A percentile compares a stretch with the other conserved stretches of the same genome.
These are phyloP conservation scores for Slavum lentiscoides DNA, from an alignment of 2,888 invertebrate species.

Conservation along the genomic window DNA sequence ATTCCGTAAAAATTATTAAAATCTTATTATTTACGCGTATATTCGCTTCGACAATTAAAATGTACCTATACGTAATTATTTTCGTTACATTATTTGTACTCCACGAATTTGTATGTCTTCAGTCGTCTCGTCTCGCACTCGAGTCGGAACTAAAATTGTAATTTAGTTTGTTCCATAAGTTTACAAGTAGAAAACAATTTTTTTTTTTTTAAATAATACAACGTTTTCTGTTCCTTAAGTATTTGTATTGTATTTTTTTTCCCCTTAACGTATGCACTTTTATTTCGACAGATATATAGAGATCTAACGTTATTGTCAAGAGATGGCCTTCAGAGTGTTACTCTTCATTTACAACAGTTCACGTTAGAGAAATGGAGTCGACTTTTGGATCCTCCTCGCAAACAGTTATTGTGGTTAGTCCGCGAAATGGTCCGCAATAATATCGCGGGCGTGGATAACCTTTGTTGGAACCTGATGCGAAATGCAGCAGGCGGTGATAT, in stretches of 20 bases:
- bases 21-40: too few relatives aligned
- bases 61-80: neutral
- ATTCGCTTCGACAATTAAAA: neutral
- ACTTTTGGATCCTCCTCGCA: constrained; percentile 78
- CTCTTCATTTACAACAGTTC: constrained; percentile 79
- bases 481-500: constrained; percentile 95
- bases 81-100: neutral
- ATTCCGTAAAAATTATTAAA: too few relatives aligned
- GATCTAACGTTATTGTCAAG: constrained; percentile 87
- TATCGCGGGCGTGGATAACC: constrained; percentile 82
- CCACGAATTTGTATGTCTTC: too few relatives aligned
- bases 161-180: too few relatives aligned
- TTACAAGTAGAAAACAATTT: too few relatives aligned
- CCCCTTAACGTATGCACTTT: neutral
- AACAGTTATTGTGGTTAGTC: constrained; percentile 86
- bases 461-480: constrained; percentile 88
- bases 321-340: constrained; percentile 83
- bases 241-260: too few relatives aligned
- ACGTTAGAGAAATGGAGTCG: constrained; percentile 87
- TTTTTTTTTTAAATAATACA: too few relatives aligned
- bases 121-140: too few relatives aligned
- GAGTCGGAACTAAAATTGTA: too few relatives aligned
- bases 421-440: constrained; percentile 90
- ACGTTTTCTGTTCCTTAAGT: too few relatives aligned
- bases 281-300: constrained; percentile 71